These are phyloP conservation scores for Ischnus inquisitorius DNA, from an alignment of 2,888 invertebrate species.

Conservation along the genomic window DNA sequence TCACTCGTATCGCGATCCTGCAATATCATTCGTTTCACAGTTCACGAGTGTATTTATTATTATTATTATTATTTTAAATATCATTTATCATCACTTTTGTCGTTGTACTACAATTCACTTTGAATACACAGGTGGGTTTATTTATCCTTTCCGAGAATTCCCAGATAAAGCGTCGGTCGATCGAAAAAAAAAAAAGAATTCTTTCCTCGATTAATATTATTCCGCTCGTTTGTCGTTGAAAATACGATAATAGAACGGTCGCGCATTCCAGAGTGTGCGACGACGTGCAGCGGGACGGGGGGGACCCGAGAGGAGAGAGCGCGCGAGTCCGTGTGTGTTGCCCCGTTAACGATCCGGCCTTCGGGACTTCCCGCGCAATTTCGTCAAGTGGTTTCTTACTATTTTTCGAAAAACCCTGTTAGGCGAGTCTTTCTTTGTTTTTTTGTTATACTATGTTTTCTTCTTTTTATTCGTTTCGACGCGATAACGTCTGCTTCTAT, in stretches of 20 bases:
- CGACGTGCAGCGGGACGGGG: conserved; percentile 7
- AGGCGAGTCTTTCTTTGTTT: conserved; percentile 1
- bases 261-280: conserved; percentile 66
- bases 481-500: not conserved
- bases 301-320: conserved; percentile 14
- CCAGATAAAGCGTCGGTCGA: not conserved
- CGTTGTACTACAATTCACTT: conserved; percentile 14
- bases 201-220: conserved; percentile 36
- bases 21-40: too few species aligned
- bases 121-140: conserved; percentile 14
- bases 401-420: not conserved
- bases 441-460: not conserved
- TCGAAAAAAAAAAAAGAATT: conserved; percentile 16
- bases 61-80: conserved; percentile 12
- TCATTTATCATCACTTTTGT: conserved; percentile 34
- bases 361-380: conserved; percentile 15
- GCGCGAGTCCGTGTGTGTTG: conserved; percentile 12
- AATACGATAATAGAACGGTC: conserved; percentile 54
- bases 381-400: conserved; percentile 21
- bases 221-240: conserved; percentile 23
- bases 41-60: not conserved
- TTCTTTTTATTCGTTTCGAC: not conserved
- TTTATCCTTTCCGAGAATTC: not conserved
- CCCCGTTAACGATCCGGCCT: conserved; percentile 53
- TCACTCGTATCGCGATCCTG: too few species aligned